Base-by-base conservation (phyloP, 1,140 invertebrate genomes). In the Colletes gigas region DNA sequence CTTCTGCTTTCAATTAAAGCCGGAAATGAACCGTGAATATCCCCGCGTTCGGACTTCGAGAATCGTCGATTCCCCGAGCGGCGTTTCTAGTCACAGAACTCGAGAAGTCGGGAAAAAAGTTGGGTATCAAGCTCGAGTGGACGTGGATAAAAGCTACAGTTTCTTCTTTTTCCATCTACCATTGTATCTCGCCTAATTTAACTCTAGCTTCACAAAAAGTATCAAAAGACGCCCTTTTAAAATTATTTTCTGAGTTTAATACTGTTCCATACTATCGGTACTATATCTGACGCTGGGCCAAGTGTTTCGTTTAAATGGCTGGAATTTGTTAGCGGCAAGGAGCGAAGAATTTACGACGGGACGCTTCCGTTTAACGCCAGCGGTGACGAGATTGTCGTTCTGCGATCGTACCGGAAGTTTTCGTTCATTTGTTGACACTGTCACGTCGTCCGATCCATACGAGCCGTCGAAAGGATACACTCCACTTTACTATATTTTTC, bases 401-500 rank as follows among this genome's bases (percentile, higher is more conserved):
- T n/a, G 3, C 41, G 47, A 47, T 55, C 55, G 68, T 69, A 79
- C 74, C 79, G 86, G 86, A 88, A 88, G 86, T 87, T 81, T 82
- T 72, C 78, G 60, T 88, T 77, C 72, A 77, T 82, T 87, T 88
- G 83, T 88, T 88, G 82, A 88, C 76, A 83, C 67, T 82, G 77
- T 81, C 76, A 79, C 71, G 84, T 71, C 83, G 47, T 39, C 70
- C 59, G 66, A 39, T 71, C 50, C 65, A 19, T 77, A 77, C 77
- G 63, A 71, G n/a, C 52, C 59, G 80, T 82, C 72, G 73, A 85
- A 87, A 85, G 82, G 86, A 82, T 85, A 74, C 65, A 63, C 69
- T 77, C 66, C 70, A 44, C 55, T 52, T 69, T 71, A 57, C 74
- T 30, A 57, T 82, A 69, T 85, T 57, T 86, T 81, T 57, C 60